phyloP scores from a whole-genome alignment of 2,888 invertebrate species.

The Philhelius pedissequus region DNA sequence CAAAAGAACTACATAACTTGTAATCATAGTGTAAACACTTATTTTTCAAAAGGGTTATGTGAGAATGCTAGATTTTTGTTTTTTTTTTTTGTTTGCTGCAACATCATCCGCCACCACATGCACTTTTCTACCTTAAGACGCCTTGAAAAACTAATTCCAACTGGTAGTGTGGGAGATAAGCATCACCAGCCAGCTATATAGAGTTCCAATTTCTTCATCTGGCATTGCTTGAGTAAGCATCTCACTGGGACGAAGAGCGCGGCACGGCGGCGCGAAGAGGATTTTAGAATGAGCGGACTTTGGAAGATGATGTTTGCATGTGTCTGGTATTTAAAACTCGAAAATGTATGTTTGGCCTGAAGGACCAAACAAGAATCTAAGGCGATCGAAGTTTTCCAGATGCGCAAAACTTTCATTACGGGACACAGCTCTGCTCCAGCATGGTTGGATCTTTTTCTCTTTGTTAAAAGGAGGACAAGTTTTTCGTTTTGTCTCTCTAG shows the following conservation, averaged over 20 bases:
- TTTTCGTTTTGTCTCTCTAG: neutral
- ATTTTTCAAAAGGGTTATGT: slow-evolving; percentile 23
- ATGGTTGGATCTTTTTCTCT: neutral
- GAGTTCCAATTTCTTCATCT: slow-evolving; percentile 55
- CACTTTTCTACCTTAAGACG: neutral
- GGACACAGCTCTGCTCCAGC: neutral
- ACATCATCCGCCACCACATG: neutral
- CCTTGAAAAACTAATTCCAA: slow-evolving; percentile 49
- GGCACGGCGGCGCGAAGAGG: neutral
- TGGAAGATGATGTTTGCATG: slow-evolving; percentile 46
- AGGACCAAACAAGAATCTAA: slow-evolving; percentile 21
- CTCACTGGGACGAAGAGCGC: neutral
- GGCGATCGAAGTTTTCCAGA: slow-evolving; percentile 64
- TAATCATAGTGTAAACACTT: slow-evolving; percentile 61
- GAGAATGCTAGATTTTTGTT: slow-evolving; percentile 18
- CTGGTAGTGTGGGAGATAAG: slow-evolving; percentile 42
- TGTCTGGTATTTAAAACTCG: slow-evolving; percentile 48
- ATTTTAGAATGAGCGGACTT: slow-evolving; percentile 1
- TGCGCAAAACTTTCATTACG: slow-evolving; percentile 56
- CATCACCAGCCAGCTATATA: slow-evolving; percentile 13
- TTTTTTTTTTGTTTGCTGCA: neutral
- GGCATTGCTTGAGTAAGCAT: neutral
- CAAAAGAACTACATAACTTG: slow-evolving; percentile 55
- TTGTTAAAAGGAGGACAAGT: slow-evolving; percentile 15
- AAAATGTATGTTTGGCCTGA: neutral